These are phyloP conservation scores for Ellobium chinense DNA, from an alignment of 2,888 invertebrate genomes.

Conservation along the genomic window DNA sequence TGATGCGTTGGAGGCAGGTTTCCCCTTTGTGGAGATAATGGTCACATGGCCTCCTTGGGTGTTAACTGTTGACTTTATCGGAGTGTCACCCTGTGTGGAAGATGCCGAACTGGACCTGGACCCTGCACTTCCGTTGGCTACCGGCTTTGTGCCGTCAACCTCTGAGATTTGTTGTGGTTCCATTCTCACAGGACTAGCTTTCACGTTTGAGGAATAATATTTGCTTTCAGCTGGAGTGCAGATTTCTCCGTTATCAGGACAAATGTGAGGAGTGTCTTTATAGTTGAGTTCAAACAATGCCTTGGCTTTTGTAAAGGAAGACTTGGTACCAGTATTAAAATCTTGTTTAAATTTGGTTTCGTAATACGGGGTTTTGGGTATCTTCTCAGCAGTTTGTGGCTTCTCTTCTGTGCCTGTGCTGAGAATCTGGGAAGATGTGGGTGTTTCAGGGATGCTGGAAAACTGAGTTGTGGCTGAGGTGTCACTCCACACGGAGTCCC, in stretches of 20 bases:
- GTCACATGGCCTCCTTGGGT: slow-evolving; percentile 49
- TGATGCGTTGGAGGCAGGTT: not conserved
- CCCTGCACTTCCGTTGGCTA: no score
- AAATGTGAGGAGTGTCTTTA: slow-evolving; percentile 3
- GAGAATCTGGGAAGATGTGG: not conserved
- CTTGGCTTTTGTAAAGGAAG: slow-evolving; percentile 17
- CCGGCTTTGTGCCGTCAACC: not conserved
- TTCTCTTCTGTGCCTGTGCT: not conserved
- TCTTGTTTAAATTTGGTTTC: slow-evolving; percentile 11
- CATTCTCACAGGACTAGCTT: not conserved
- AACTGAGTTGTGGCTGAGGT: not conserved
- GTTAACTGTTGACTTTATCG: slow-evolving; percentile 48
- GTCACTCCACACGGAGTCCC: not conserved
- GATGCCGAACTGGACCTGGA: not conserved
- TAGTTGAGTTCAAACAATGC: slow-evolving; percentile 24
- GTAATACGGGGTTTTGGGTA: slow-evolving; percentile 17
- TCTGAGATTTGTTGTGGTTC: not conserved
- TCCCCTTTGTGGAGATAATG: slow-evolving; percentile 40
- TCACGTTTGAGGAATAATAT: not conserved
- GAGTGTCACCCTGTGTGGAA: not conserved
- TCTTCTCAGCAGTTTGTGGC: not conserved
- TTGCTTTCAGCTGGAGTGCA: not conserved
- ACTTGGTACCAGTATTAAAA: slow-evolving; percentile 26
- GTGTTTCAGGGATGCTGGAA: not conserved
- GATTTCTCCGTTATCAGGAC: slow-evolving; percentile 26